phyloP scores from a whole-genome alignment of 1,140 invertebrate genomes.

The Pteromalus puparum region DNA sequence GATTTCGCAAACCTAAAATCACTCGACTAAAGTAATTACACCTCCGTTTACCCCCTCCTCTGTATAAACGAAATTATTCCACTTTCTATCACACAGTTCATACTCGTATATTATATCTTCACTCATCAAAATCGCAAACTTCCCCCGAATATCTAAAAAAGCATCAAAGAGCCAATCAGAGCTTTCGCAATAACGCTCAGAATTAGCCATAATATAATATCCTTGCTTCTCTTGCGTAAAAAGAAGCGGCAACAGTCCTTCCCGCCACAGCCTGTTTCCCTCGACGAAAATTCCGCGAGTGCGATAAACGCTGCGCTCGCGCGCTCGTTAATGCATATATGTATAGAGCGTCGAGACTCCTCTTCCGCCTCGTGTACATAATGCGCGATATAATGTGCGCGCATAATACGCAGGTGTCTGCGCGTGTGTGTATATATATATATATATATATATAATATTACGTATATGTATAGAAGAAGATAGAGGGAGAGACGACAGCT shows the following conservation, averaged over 20 bases:
- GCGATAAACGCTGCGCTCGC: slow-evolving; percentile 40
- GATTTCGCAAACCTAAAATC: too few relatives aligned
- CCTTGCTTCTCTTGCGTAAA: slow-evolving; percentile 6
- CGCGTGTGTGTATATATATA: neutral
- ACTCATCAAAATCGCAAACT: too few relatives aligned
- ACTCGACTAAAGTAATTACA: too few relatives aligned
- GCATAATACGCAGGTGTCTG: neutral
- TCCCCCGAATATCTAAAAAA: too few relatives aligned
- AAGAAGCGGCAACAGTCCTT: slow-evolving; percentile 17
- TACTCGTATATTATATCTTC: too few relatives aligned
- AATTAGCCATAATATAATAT: neutral
- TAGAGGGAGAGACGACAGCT: slow-evolving; percentile 13
- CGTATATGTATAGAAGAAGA: neutral
- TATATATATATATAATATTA: neutral
- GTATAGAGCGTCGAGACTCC: neutral
- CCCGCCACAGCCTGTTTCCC: slow-evolving; percentile 16
- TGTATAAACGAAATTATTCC: too few relatives aligned
- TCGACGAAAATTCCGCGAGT: slow-evolving; percentile 30
- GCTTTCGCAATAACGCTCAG: neutral
- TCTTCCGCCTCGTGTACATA: slow-evolving; percentile 18
- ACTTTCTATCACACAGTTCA: too few relatives aligned
- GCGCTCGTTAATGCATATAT: slow-evolving; percentile 43
- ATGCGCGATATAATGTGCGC: neutral
- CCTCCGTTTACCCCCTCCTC: too few relatives aligned
- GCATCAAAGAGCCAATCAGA: neutral